These are phyloP conservation scores for Saccostrea cuccullata DNA, from an alignment of 1,140 invertebrate genomes.

Conservation along the genomic window DNA sequence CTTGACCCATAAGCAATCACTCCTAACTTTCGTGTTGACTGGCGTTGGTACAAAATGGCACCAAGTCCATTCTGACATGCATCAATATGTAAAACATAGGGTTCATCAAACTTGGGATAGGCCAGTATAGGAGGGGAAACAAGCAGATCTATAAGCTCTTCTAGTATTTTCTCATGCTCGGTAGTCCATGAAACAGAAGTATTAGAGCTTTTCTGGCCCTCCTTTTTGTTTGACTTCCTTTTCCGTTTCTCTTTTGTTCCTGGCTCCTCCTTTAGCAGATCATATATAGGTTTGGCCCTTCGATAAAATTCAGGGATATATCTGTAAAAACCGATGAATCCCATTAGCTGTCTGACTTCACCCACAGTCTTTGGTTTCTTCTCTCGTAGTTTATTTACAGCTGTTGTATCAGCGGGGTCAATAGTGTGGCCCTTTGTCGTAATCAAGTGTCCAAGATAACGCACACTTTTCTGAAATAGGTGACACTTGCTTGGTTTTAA, in stretches of 20 bases:
- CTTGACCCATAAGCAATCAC: constrained; percentile 65
- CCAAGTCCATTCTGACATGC: constrained; percentile 77
- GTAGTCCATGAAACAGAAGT: constrained; percentile 45
- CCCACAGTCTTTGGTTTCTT: too few species aligned
- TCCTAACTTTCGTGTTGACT: constrained; percentile 45
- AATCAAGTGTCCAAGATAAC: too few species aligned
- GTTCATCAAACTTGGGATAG: constrained; percentile 72
- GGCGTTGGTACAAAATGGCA: constrained; percentile 76
- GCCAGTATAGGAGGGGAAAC: constrained; percentile 59
- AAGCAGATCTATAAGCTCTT: constrained; percentile 68
- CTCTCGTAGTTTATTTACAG: too few species aligned
- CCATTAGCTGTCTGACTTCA: too few species aligned
- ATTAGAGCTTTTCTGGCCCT: constrained; percentile 41
- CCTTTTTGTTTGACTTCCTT: background rate
- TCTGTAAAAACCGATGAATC: too few species aligned
- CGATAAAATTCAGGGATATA: too few species aligned
- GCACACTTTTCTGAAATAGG: too few species aligned
- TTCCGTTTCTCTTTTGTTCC: constrained; percentile 42
- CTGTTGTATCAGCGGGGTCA: too few species aligned
- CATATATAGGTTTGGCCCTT: constrained; percentile 42
- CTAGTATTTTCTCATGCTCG: constrained; percentile 48
- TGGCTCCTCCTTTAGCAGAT: constrained; percentile 58
- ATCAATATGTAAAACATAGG: constrained; percentile 78
- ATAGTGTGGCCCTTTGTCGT: too few species aligned
- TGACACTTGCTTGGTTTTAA: too few species aligned